Conservation (phyloP, 2,113 vertebrate species). For the Brachyhypopomus gauderio region DNA sequence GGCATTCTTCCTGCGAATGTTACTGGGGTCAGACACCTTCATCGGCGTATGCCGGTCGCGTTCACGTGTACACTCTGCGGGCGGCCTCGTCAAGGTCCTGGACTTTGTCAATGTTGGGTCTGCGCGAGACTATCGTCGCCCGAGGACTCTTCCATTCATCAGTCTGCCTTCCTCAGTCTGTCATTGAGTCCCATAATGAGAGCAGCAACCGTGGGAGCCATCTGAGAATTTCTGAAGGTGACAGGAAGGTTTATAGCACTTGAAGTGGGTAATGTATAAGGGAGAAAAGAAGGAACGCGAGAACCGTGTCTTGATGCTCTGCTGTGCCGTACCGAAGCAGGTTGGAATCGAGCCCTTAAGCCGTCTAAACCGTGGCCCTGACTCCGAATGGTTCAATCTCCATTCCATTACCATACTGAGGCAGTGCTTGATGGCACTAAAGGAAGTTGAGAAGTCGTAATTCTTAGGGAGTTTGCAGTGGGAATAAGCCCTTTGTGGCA, state of each 20-base stretch:
- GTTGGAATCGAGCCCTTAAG: background rate
- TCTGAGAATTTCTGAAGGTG: slow-evolving; percentile 11
- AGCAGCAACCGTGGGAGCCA: slow-evolving; percentile 14
- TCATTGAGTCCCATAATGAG: slow-evolving; percentile 32
- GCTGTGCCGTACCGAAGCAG: background rate
- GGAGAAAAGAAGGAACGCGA: slow-evolving; percentile 2
- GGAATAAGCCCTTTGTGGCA: background rate
- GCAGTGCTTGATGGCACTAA: background rate
- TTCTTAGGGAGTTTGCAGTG: background rate
- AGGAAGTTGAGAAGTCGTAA: background rate
- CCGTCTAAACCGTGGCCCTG: background rate
- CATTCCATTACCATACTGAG: background rate
- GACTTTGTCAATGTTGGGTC: background rate
- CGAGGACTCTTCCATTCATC: slow-evolving; percentile 27
- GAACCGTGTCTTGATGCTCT: background rate
- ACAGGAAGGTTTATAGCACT: slow-evolving; percentile 34
- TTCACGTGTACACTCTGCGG: background rate
- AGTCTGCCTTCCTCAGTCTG: slow-evolving; percentile 25
- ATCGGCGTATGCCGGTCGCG: no score
- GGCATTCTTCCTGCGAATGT: no score
- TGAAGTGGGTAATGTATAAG: slow-evolving; percentile 29
- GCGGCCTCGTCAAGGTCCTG: background rate
- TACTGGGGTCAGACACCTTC: no score
- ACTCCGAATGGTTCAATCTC: background rate
- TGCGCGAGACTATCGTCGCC: background rate